Evolutionary conservation across 2,797 vertebrate species (phyloP), one percentile per base, ranked within the genome.

Genomic region (Sebastes matsubarae): DNA sequence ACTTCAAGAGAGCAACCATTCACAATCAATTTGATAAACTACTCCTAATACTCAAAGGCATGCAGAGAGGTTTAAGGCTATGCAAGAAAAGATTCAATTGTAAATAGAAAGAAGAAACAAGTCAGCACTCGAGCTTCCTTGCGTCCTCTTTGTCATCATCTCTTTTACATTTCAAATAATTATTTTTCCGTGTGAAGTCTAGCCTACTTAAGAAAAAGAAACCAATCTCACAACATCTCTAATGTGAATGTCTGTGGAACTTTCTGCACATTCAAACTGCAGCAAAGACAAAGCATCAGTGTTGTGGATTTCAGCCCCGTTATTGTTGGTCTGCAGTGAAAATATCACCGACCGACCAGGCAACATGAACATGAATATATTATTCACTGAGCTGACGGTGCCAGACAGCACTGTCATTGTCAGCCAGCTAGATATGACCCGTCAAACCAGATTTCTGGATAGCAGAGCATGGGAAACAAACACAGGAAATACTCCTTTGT

Each of bases 11-110:
- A 22, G 9, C 68, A 38, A 59, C n/a, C n/a, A 24, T 63, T 83
- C 25, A 25, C 61, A 75, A 66, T 81, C 42, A 64, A 69, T 72
- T 82, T 64, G 22, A 29, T 55, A 16, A 75, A 84, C 68, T 67
- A 52, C 59, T 82, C 8, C 1, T 8, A 72, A 60, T 61, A 57
- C 68, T 84, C 36, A 64, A 3, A 68, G 3, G 13, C 54, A 1
- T 3, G 38, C 32, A 46, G 50, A 54, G 29, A 77, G 50, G 61
- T 81, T 79, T 65, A 12, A 34, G 64, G 36, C 42, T 20, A 16
- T 16, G 34, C 50, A 77, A 63, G 14, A 74, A 24, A 61, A 3
- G 0, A 76, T 63, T 25, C 57, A 64, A 77, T 22, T 63, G 50
- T 18, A 10, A 30, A 46, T 16, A 54, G n/a, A 69, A 24, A 16